These are phyloP conservation scores for Drosophila burlai DNA, from an alignment of 1,140 invertebrate genomes.

Conservation along the genomic window DNA sequence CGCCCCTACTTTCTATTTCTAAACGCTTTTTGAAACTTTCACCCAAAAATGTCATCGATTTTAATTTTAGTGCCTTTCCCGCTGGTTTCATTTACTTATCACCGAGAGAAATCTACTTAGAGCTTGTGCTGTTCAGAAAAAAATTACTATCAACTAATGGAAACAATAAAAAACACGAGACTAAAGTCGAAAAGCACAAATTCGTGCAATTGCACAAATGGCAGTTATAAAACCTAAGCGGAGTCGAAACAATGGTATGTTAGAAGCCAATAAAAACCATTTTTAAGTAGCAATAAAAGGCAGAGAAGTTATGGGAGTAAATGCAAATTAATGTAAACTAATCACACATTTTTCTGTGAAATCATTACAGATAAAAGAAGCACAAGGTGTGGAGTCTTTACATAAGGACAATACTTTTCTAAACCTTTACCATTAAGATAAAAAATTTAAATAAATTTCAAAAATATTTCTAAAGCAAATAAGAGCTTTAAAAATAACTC, in stretches of 20 bases:
- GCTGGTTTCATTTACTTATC: slow-evolving; percentile 57
- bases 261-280: slow-evolving; percentile 46
- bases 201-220: slow-evolving; percentile 79
- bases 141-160: slow-evolving; percentile 46
- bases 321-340: slow-evolving; percentile 50
- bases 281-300: slow-evolving; percentile 62
- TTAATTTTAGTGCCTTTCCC: slow-evolving; percentile 33
- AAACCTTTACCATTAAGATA: too few relatives aligned
- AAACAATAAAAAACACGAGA: slow-evolving; percentile 33
- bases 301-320: slow-evolving; percentile 32
- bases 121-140: slow-evolving; percentile 49
- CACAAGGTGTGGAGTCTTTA: not conserved
- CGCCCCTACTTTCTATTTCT: slow-evolving; percentile 80
- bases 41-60: slow-evolving; percentile 75
- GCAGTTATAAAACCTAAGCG: slow-evolving; percentile 36
- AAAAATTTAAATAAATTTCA: not conserved
- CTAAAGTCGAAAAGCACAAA: slow-evolving; percentile 16
- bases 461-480: too few relatives aligned
- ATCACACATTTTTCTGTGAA: not conserved
- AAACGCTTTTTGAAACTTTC: slow-evolving; percentile 72
- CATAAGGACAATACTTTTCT: not conserved
- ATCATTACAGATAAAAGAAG: not conserved
- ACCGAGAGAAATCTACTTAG: slow-evolving; percentile 27
- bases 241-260: slow-evolving; percentile 30
- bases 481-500: too few relatives aligned